phyloP scores from a whole-genome alignment of 1,140 invertebrate genomes.

The Trachymyrmex septentrionalis region DNA sequence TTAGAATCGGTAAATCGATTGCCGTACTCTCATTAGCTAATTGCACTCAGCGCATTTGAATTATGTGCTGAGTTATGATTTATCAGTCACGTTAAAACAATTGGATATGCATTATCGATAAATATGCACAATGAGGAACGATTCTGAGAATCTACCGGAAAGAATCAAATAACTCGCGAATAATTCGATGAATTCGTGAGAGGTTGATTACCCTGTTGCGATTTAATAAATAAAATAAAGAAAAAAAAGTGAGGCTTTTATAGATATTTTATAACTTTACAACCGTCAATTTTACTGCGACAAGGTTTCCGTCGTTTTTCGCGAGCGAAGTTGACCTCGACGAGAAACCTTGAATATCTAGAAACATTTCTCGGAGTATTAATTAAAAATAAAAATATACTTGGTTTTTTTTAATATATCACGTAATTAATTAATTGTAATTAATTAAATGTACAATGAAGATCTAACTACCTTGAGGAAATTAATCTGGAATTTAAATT shows the following conservation, averaged over 20 bases:
- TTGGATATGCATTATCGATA: conserved; percentile 4
- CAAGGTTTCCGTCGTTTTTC: neutral
- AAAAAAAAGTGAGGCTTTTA: neutral
- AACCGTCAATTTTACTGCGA: neutral
- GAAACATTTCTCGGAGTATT: neutral
- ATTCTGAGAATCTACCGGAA: neutral
- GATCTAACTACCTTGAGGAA: neutral
- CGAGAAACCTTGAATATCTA: neutral
- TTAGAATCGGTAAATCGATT: conserved; percentile 20
- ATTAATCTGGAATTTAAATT: neutral
- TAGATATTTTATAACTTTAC: neutral
- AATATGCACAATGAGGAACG: conserved; percentile 16
- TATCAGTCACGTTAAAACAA: conserved; percentile 33
- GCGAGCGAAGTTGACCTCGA: neutral
- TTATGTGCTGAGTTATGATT: conserved; percentile 7
- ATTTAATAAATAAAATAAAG: conserved; percentile 1
- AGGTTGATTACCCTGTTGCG: no score
- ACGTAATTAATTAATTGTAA: neutral
- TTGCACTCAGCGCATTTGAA: conserved; percentile 19
- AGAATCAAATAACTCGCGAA: neutral
- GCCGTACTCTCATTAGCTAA: conserved; percentile 43
- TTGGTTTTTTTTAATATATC: conserved; percentile 7
- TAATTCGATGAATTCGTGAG: neutral
- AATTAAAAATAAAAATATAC: conserved; percentile 17
- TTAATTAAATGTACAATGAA: neutral